These are phyloP conservation scores for Melanchra persicariae DNA, from an alignment of 2,888 invertebrate species.

Conservation along the genomic window DNA sequence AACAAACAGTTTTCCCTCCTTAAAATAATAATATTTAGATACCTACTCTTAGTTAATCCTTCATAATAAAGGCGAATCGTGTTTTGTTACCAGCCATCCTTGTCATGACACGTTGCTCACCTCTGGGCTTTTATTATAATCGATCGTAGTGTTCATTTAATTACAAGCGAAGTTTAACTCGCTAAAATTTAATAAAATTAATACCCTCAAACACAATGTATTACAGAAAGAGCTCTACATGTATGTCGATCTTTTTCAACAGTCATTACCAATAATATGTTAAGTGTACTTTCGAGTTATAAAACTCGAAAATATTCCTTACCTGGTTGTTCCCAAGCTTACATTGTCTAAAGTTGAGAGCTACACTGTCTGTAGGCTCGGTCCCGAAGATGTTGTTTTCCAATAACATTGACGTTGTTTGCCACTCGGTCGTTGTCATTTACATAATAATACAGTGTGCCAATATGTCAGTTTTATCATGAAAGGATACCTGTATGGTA, in stretches of 20 bases:
- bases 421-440: slow-evolving; percentile 5
- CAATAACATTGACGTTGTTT: slow-evolving; percentile 21
- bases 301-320: background rate
- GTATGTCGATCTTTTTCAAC: background rate
- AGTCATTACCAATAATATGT: background rate
- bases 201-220: background rate
- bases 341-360: slow-evolving; percentile 6
- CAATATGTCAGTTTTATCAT: background rate
- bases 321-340: background rate
- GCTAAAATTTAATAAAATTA: background rate
- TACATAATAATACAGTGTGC: slow-evolving; percentile 26
- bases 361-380: slow-evolving; percentile 13
- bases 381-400: slow-evolving; percentile 9
- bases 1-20: too few species aligned
- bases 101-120: background rate
- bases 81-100: too few species aligned
- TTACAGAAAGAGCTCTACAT: background rate
- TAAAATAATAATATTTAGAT: too few species aligned
- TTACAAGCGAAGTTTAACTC: background rate
- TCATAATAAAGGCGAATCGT: too few species aligned
- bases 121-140: too few species aligned
- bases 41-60: too few species aligned
- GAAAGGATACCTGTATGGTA: background rate
- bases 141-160: background rate
- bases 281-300: too few species aligned